Percentiles rank a stretch among this genome's conserved stretches.
These are phyloP conservation scores for Chrysocyon brachyurus DNA, from an alignment of 2,797 vertebrate genomes.

Conservation along the genomic window DNA sequence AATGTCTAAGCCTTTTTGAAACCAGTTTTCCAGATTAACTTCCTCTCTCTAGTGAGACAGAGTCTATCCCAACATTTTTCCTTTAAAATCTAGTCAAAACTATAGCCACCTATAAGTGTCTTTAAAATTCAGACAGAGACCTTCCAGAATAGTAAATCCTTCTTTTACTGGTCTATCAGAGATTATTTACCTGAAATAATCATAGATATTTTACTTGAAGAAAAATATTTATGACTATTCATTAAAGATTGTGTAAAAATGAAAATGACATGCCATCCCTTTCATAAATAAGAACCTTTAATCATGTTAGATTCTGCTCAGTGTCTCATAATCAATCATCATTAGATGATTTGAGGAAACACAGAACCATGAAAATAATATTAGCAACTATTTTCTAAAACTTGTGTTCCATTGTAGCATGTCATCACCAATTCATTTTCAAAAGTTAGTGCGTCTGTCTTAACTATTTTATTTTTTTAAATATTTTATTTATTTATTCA, in stretches of 20 bases:
- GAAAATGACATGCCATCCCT: neutral
- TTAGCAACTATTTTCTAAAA: neutral
- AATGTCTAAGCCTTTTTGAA: constrained; percentile 68
- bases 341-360: neutral
- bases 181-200: constrained; percentile 25
- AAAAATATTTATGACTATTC: neutral
- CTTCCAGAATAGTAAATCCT: neutral
- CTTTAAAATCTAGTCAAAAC: constrained; percentile 25
- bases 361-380: neutral
- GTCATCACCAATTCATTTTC: neutral
- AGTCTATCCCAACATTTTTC: neutral
- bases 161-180: neutral
- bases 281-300: neutral
- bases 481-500: too few species aligned
- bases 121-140: neutral
- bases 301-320: neutral
- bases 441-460: constrained; percentile 71
- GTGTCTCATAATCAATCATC: neutral
- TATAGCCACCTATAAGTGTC: neutral
- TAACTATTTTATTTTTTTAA: neutral
- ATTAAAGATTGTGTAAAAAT: neutral
- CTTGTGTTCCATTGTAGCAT: neutral
- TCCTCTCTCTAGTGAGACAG: neutral
- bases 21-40: constrained; percentile 59
- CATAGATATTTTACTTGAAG: neutral